Evolutionary conservation across 2,113 vertebrate species (phyloP).

Genomic region (Zosterops pallidus): DNA sequence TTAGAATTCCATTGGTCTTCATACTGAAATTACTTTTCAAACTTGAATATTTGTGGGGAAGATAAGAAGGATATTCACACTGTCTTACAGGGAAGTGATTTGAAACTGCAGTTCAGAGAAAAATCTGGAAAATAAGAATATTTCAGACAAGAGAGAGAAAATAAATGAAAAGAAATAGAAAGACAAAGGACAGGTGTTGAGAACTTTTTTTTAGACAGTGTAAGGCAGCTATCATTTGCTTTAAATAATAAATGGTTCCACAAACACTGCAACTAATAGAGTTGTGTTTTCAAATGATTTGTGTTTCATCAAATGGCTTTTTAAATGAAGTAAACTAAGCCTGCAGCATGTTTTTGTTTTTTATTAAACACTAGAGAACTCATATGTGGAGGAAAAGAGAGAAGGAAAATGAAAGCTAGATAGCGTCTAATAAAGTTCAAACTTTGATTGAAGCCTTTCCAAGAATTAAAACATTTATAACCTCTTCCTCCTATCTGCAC

Average conservation of each 20-base stretch:
- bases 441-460: conserved; percentile 30
- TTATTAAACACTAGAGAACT: conserved; percentile 54
- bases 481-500: neutral
- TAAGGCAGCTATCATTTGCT: neutral
- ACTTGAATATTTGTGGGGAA: neutral
- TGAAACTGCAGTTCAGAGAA: neutral
- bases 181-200: neutral
- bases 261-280: conserved; percentile 37
- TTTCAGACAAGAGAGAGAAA: neutral
- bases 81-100: neutral
- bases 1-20: neutral
- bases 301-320: conserved; percentile 24
- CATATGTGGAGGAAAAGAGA: neutral
- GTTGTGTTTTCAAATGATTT: conserved; percentile 29
- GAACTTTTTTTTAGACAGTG: neutral
- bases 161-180: neutral
- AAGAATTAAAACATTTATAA: conserved; percentile 29
- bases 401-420: neutral
- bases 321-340: conserved; percentile 52
- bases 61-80: neutral
- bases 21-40: neutral
- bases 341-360: conserved; percentile 13
- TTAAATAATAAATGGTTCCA: conserved; percentile 55
- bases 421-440: conserved; percentile 12
- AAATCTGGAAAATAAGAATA: neutral